Evolutionary conservation across 1,140 invertebrate genomes (phyloP), one percentile per base, ranked within the genome.

Genomic region (Drosophila pseudoananassae): DNA sequence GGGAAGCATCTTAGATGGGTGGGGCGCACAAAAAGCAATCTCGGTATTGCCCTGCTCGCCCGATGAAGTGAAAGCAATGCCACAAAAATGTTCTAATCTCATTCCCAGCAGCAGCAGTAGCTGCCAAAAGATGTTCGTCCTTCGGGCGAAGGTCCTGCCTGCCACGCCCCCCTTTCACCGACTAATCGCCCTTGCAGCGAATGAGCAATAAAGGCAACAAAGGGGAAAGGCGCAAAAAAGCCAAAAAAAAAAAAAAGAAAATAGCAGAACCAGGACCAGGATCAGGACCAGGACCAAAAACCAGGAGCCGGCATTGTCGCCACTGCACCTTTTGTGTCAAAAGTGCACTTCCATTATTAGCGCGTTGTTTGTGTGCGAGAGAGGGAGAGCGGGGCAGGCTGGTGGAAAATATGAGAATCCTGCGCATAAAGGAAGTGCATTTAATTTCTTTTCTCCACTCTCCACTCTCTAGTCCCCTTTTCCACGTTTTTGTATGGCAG

Each of bases 341-440:
- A 88, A 87, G 83, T 87, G 83, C 83, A 87, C 82, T 87, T 88
- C 63, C 78, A 88, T 87, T 87, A 87, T 87, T 88, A 87, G 83
- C 83, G 75, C 78, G 81, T 81, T 81, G 80, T 82, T 57, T 20
- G 20, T 20, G 20, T 20, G 3, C 57, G 59, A 7, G 31, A 38
- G 7, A 17, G 45, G 17, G 36, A 14, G 20, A 14, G 25, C 9
- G 25, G 15, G 45, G 47, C 25, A 38, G 52, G 33, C 25, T 46
- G 57, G 68, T 31, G 56, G 53, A 70, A 79, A 80, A 81, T 81
- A 76, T 81, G 73, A 78, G 80, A 51, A 69, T 68, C 52, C 57
- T 50, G 63, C 65, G 71, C 83, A 88, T 88, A 88, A 88, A 77
- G 83, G 78, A 87, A 87, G 78, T 83, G 83, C 83, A 87, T 87